phyloP scores from a whole-genome alignment of 1,140 invertebrate species.

The Dendroctonus ponderosae region DNA sequence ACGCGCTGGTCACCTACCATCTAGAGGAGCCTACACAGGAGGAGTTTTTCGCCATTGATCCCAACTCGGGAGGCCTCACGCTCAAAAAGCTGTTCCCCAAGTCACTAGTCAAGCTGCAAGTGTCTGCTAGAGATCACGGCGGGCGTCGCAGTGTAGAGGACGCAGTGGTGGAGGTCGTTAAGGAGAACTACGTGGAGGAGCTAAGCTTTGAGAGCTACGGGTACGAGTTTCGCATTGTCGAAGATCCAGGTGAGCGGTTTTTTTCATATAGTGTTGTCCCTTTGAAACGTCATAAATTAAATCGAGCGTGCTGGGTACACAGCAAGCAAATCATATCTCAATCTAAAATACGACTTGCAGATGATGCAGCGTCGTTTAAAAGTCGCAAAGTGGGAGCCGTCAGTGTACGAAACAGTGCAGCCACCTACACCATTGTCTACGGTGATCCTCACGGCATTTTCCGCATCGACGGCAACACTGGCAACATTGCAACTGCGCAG shows the following conservation, averaged over 20 bases:
- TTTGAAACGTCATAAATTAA: too few relatives aligned
- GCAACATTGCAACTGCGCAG: slow-evolving; percentile 74
- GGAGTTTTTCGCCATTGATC: slow-evolving; percentile 74
- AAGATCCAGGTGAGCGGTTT: slow-evolving; percentile 67
- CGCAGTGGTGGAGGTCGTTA: slow-evolving; percentile 78
- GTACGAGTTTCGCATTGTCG: slow-evolving; percentile 78
- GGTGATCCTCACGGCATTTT: slow-evolving; percentile 81
- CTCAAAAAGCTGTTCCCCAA: too few relatives aligned
- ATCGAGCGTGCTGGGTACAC: too few relatives aligned
- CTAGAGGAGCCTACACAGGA: slow-evolving; percentile 72
- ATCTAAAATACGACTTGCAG: slow-evolving; percentile 1
- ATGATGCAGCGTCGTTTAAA: slow-evolving; percentile 48
- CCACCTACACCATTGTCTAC: slow-evolving; percentile 77
- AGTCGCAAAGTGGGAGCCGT: slow-evolving; percentile 76
- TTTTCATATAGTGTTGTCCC: background rate
- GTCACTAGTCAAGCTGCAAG: slow-evolving; percentile 52
- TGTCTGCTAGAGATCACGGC: slow-evolving; percentile 77
- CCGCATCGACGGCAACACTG: slow-evolving; percentile 73
- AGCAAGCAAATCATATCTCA: background rate
- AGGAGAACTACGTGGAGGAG: slow-evolving; percentile 66
- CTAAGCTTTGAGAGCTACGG: slow-evolving; percentile 71
- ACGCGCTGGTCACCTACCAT: slow-evolving; percentile 74
- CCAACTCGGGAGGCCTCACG: too few relatives aligned
- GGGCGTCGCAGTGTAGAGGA: slow-evolving; percentile 68
- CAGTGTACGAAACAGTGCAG: slow-evolving; percentile 57